Evolutionary conservation across 2,888 invertebrate species (phyloP).

Genomic region (Rhabditoides inermis): DNA sequence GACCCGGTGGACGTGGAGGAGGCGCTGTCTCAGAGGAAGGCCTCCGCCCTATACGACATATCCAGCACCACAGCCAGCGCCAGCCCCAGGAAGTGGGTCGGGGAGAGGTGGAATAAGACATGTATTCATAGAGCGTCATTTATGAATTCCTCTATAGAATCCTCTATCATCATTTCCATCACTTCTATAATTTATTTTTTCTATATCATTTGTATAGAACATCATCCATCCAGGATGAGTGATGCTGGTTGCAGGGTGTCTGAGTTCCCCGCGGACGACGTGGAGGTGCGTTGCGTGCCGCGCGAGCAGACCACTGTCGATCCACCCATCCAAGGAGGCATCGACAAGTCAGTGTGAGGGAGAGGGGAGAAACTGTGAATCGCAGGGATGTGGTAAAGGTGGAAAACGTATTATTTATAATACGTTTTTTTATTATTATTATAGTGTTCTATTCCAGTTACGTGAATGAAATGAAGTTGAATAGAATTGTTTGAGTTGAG

Average conservation of each 20-base stretch:
- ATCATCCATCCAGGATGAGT: too few relatives aligned
- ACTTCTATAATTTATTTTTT: too few relatives aligned
- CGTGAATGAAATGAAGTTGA: too few relatives aligned
- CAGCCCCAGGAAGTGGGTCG: constrained; percentile 7
- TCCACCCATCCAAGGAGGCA: constrained; percentile 4
- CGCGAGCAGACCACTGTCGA: constrained; percentile 15
- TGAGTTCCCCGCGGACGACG: constrained; percentile 42
- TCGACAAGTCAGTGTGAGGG: background rate
- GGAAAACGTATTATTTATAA: background rate
- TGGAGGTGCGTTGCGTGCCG: constrained; percentile 26
- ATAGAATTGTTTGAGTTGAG: too few relatives aligned
- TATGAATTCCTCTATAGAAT: too few relatives aligned
- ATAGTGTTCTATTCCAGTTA: too few relatives aligned
- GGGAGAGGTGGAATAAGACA: background rate
- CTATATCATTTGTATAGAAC: too few relatives aligned
- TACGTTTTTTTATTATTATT: constrained; percentile 4
- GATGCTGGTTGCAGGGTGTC: constrained; percentile 14
- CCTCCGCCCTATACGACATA: constrained; percentile 14
- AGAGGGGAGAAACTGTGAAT: background rate
- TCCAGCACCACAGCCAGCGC: background rate
- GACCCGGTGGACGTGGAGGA: constrained; percentile 32
- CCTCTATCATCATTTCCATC: too few relatives aligned
- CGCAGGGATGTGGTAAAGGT: background rate
- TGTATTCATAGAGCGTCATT: too few relatives aligned
- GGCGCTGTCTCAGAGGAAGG: constrained; percentile 18